Conservation (phyloP, 2,113 vertebrate species). For the Vidua macroura region DNA sequence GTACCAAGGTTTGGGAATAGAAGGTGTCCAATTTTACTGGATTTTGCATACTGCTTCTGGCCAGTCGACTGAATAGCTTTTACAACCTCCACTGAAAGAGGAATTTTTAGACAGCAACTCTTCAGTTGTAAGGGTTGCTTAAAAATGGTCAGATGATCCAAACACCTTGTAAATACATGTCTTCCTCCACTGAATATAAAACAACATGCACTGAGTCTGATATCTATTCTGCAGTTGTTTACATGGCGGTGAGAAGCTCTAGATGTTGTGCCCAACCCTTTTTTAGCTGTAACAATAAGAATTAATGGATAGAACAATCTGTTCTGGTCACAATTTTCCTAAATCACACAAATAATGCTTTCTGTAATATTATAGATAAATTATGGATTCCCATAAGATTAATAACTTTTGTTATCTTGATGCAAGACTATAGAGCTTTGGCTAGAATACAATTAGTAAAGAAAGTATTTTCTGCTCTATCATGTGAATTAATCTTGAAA, state of each 20-base stretch:
- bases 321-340: not conserved
- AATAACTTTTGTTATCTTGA: not conserved
- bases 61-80: not conserved
- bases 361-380: not conserved
- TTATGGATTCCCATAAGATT: not conserved
- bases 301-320: not conserved
- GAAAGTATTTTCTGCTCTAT: not conserved
- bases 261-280: accelerated
- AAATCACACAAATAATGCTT: not conserved
- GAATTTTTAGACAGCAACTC: not conserved
- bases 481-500: slow-evolving; percentile 1
- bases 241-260: not conserved
- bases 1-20: not conserved
- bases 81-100: not conserved
- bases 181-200: not conserved
- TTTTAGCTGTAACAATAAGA: not conserved
- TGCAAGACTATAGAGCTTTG: not conserved
- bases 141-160: not conserved
- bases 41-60: not conserved
- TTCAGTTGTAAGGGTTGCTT: not conserved
- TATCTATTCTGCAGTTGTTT: not conserved
- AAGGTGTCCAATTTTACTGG: not conserved
- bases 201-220: not conserved
- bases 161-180: not conserved
- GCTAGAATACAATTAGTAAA: not conserved